These are phyloP conservation scores for Dinoponera quadriceps DNA, from an alignment of 1,140 invertebrate species.

Conservation along the genomic window DNA sequence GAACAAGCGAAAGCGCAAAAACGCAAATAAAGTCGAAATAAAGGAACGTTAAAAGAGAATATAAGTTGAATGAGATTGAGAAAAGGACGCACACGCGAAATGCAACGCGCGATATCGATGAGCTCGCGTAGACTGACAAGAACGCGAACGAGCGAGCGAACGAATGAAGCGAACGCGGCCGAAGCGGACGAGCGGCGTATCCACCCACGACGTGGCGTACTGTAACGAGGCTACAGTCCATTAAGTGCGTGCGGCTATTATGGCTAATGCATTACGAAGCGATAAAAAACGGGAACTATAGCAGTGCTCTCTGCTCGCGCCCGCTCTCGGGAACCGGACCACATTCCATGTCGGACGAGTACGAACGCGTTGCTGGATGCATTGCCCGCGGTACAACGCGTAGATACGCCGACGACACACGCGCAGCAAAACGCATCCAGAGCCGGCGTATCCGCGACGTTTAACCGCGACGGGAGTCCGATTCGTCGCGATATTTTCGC, in stretches of 20 bases:
- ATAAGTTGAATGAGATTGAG: no score
- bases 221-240: constrained; percentile 82
- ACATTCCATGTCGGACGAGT: constrained; percentile 83
- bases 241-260: constrained; percentile 81
- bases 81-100: no score
- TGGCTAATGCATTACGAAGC: constrained; percentile 81
- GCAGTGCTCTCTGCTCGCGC: constrained; percentile 56
- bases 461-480: not conserved
- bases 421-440: constrained; percentile 43
- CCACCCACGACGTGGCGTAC: constrained; percentile 81
- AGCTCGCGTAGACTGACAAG: constrained; percentile 13
- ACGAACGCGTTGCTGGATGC: constrained; percentile 77
- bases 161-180: constrained; percentile 2
- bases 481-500: not conserved
- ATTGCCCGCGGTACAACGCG: constrained; percentile 76
- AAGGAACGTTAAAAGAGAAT: no score
- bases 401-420: constrained; percentile 70
- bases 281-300: constrained; percentile 79
- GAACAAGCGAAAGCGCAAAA: no score
- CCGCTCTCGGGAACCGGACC: constrained; percentile 78
- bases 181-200: constrained; percentile 67
- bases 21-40: no score
- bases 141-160: constrained; percentile 32
- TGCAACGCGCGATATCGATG: not conserved
- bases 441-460: not conserved